Base-by-base conservation (phyloP, 2,797 vertebrate species). In the Echeneis naucrates region DNA sequence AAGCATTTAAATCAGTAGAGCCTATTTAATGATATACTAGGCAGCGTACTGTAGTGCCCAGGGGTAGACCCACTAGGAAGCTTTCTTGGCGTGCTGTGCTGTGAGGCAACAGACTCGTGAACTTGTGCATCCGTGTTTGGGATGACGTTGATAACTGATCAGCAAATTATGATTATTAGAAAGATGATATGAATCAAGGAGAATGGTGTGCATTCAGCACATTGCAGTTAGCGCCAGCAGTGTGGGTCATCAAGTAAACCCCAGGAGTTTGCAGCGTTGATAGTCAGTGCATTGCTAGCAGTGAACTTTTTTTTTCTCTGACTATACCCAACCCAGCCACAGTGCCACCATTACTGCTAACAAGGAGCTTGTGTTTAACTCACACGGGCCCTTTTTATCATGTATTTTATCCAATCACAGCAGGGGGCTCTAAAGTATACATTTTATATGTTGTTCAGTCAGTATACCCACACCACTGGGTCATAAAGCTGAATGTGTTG, bases 401-500 rank as follows among this genome's bases (percentile, higher is more conserved):
- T 2, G 13, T 4, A 11, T 55, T 26, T 48, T 60, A 58, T 4
- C 54, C 56, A 56, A 40, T 55, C n/a, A 67, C 51, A 65, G 19
- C 13, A 19, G 1, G 21, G 5, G 3, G 23, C 42, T 37, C n/a
- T 3, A 35, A 78, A 57, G 4, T 55, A 21, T 50, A 33, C 19
- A 56, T 60, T 78, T 81, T 54, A 62, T 68, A 44, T 6, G 0
- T 69, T 26, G 45, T 47, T 50, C 27, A 53, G 57, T 63, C 47
- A 44, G 26, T 50, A 24, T 50, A 30, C 68, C 48, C 21, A 26
- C 56, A 53, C 60, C 40, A 55, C 54, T 10, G 47, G 67, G 58
- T 70, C 67, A 50, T 75, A 84, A 78, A 75, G 35, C 48, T 48
- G 26, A 61, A 84, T 56, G 30, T 54, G 47, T 26, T 76, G 27